Evolutionary conservation across 2,888 invertebrate species (phyloP).

Genomic region (Trisateles emortualis): DNA sequence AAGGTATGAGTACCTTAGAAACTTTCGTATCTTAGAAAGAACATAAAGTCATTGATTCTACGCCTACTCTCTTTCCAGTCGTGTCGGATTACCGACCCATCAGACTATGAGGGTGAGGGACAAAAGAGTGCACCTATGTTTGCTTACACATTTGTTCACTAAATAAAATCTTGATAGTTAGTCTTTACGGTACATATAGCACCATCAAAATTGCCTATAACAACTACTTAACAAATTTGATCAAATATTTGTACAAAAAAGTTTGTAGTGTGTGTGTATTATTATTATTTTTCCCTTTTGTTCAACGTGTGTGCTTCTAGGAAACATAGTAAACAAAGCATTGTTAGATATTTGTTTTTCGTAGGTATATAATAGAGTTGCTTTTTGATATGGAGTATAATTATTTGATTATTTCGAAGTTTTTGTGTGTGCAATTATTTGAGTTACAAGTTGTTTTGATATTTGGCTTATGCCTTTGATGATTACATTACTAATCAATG

Average conservation of each 20-base stretch:
- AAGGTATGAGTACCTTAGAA: too few relatives aligned
- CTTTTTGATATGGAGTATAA: slow-evolving; percentile 38
- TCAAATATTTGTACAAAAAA: slow-evolving; percentile 40
- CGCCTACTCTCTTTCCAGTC: too few relatives aligned
- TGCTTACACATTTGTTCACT: too few relatives aligned
- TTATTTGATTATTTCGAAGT: slow-evolving; percentile 16
- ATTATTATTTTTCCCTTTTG: slow-evolving; percentile 23
- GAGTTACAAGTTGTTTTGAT: neutral
- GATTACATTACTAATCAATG: slow-evolving; percentile 11
- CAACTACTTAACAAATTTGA: slow-evolving; percentile 16
- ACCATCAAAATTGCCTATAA: slow-evolving; percentile 22
- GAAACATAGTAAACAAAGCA: slow-evolving; percentile 45
- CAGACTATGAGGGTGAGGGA: too few relatives aligned
- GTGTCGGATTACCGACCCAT: too few relatives aligned
- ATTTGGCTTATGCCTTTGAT: neutral
- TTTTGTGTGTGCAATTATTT: slow-evolving; percentile 5
- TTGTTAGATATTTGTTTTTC: slow-evolving; percentile 54
- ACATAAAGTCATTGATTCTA: too few relatives aligned
- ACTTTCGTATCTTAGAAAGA: too few relatives aligned
- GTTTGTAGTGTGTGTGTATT: slow-evolving; percentile 56
- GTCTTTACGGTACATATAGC: slow-evolving; percentile 31
- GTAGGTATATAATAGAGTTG: slow-evolving; percentile 52
- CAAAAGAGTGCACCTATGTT: too few relatives aligned
- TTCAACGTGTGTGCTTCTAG: slow-evolving; percentile 50
- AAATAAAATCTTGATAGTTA: too few relatives aligned